Percentiles rank a stretch among this genome's conserved stretches.
Evolutionary conservation across 2,797 vertebrate genomes (phyloP).

Genomic region (Pangasius djambal): DNA sequence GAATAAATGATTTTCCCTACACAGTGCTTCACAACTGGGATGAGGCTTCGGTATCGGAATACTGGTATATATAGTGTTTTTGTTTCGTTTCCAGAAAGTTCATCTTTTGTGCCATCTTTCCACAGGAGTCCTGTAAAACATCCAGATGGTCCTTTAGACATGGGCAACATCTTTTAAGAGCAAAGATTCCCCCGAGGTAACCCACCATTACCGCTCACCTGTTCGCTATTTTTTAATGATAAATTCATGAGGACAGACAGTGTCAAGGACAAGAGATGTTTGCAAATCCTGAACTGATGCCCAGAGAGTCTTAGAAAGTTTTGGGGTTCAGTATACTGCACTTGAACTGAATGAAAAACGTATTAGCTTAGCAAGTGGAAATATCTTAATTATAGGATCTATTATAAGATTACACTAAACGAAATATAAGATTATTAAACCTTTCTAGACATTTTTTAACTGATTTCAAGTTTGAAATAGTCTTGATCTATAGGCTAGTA

Average conservation of each 20-base stretch:
- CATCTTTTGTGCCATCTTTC: background rate
- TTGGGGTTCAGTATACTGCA: background rate
- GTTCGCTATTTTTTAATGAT: background rate
- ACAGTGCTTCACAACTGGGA: too few relatives aligned
- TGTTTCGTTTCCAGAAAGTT: background rate
- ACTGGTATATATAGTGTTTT: too few relatives aligned
- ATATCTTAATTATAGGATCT: background rate
- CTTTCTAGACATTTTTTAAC: background rate
- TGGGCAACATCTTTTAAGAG: background rate
- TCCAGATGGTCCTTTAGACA: background rate
- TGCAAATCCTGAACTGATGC: background rate
- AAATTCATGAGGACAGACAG: background rate
- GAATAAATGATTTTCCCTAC: background rate
- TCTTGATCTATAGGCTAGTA: too few relatives aligned
- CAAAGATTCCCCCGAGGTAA: background rate
- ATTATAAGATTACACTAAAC: too few relatives aligned
- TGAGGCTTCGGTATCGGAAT: too few relatives aligned
- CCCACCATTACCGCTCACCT: background rate
- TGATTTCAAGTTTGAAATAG: too few relatives aligned
- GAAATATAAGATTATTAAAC: background rate
- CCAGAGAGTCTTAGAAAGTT: background rate
- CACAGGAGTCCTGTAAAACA: background rate
- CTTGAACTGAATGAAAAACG: background rate
- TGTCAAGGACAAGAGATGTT: background rate
- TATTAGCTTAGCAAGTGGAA: background rate